Base-by-base conservation (phyloP, 2,888 invertebrate genomes). In the Teleogryllus oceanicus region DNA sequence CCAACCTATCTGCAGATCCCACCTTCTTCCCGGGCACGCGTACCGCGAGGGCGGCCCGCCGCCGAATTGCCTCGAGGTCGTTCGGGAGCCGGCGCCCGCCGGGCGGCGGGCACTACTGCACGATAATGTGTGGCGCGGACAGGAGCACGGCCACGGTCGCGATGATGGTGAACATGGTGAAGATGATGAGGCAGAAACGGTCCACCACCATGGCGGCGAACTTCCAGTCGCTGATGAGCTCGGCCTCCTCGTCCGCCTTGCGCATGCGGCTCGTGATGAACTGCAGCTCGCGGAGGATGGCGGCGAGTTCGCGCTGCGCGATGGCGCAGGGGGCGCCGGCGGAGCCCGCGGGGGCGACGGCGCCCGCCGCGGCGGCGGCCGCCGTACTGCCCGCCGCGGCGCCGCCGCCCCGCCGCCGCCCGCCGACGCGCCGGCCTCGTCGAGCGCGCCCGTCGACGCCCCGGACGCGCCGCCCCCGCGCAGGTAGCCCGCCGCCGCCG, bases 181-280 rank as follows among this genome's bases (percentile, higher is more conserved):
- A 98, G 87, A 97, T 93, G 89, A 96, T 95, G 89, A 98, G 92
- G 89, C 98, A 98, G 89, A 97, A 92, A 91, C 96, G 93, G 90
- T 98, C 98, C 87, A 98, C 96, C 87, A 98, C 98, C 96, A 98
- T 97, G 83, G 97, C 98, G 81, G 98, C 98, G 87, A 98, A 98
- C 88, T 97, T 97, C 98, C 98, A 98, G 88, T 98, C 98, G 88
- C 94, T 96, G 85, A 96, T 96, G 84, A 96, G 91, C 87, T 97
- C 97, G 81, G 94, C 94, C 86, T 96, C 96, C 85, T 96, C 96
- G 86, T 98, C 98, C 80, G 96, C 94, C 87, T 96, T 96, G 87
- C 94, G 94, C 94, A 98, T 96, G 85, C 96, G 92, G 84, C 93
- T 92, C 75, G 98, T 98, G 87, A 98, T 97, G 89, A 96, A 97